These are phyloP conservation scores for Drosophila cognata DNA, from an alignment of 2,888 invertebrate species.

Conservation along the genomic window DNA sequence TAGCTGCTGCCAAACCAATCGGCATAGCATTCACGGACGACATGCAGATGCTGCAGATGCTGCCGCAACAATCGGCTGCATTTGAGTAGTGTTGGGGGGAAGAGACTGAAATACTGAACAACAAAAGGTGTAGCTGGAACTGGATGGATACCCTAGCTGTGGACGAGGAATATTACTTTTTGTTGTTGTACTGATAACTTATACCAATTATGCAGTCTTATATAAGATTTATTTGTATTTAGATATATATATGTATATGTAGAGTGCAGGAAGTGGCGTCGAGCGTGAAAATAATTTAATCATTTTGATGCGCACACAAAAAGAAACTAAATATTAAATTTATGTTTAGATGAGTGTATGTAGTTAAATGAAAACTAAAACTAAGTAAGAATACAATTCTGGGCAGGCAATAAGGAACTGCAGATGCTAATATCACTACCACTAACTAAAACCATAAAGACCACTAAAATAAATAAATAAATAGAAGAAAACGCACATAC, in stretches of 20 bases:
- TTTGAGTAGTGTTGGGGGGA: constrained; percentile 32
- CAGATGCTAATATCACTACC: constrained; percentile 37
- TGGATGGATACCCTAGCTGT: neutral
- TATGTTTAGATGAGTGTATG: constrained; percentile 7
- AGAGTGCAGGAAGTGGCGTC: constrained; percentile 28
- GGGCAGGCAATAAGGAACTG: constrained; percentile 40
- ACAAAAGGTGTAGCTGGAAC: constrained; percentile 8
- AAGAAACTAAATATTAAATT: constrained; percentile 2
- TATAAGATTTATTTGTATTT: constrained; percentile 36
- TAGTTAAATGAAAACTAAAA: constrained; percentile 11
- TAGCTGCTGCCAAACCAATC: constrained; percentile 1
- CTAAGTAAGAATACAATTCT: constrained; percentile 45
- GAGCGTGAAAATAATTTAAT: constrained; percentile 40
- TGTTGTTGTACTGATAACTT: constrained; percentile 56
- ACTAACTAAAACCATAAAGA: constrained; percentile 10
- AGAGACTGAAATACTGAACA: constrained; percentile 10
- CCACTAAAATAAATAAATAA: constrained; percentile 30
- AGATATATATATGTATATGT: constrained; percentile 3
- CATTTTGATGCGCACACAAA: constrained; percentile 21
- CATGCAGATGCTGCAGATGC: constrained; percentile 39
- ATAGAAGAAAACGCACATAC: constrained; percentile 26
- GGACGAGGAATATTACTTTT: constrained; percentile 4
- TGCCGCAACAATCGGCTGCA: constrained; percentile 22
- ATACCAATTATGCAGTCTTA: constrained; percentile 42
- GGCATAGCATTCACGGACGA: constrained; percentile 38